phyloP scores from a whole-genome alignment of 2,797 vertebrate species.

The Myotis planiceps region DNA sequence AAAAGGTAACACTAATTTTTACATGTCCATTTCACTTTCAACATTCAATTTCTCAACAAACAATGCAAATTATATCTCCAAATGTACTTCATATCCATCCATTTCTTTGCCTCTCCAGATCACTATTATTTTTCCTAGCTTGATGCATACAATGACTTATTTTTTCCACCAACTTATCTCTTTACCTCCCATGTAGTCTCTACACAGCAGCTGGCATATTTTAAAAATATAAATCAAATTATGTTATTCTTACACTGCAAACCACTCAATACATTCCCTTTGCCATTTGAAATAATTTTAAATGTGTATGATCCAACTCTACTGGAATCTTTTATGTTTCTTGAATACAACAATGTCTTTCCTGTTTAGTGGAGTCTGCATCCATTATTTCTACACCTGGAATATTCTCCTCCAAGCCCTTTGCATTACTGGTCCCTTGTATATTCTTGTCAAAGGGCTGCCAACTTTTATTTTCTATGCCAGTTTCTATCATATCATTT shows the following conservation, averaged over 20 bases:
- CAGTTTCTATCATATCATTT: neutral
- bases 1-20: neutral
- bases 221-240: neutral
- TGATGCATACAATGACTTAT: neutral
- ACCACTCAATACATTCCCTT: neutral
- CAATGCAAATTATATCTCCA: neutral
- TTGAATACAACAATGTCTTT: neutral
- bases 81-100: neutral
- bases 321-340: constrained; percentile 19
- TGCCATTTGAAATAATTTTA: constrained; percentile 30
- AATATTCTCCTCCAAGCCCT: neutral
- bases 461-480: neutral
- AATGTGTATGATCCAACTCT: neutral
- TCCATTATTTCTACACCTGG: neutral
- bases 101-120: neutral
- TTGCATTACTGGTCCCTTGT: neutral
- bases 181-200: neutral
- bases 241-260: neutral
- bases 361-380: constrained; percentile 22
- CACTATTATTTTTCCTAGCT: neutral
- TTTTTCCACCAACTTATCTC: neutral
- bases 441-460: neutral
- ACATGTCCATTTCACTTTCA: neutral
- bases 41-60: neutral
- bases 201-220: neutral